Conservation (phyloP, 2,888 invertebrate species). For the Piscicola geometra region DNA sequence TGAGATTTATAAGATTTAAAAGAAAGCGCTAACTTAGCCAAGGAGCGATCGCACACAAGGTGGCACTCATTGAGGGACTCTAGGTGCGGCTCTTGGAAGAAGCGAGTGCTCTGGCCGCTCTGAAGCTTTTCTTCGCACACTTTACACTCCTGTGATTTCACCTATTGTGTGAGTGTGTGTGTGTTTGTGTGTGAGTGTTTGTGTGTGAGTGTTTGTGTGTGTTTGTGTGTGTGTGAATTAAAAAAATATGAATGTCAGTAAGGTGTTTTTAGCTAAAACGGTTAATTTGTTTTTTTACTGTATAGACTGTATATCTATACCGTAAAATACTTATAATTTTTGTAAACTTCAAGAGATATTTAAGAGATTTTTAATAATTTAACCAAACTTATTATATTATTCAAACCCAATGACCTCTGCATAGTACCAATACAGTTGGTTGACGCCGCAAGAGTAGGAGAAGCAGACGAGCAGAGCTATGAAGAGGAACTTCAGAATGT, state of each 20-base stretch:
- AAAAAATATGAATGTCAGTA: too few species aligned
- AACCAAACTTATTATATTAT: too few species aligned
- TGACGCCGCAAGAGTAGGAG: slow-evolving; percentile 82
- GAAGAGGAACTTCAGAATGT: slow-evolving; percentile 86
- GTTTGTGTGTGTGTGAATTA: too few species aligned
- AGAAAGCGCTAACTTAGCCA: slow-evolving; percentile 31
- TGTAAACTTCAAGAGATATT: too few species aligned
- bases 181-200: too few species aligned
- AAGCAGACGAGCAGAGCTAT: slow-evolving; percentile 74
- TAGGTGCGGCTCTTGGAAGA: background rate
- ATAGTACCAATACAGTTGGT: slow-evolving; percentile 84
- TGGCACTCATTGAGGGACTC: slow-evolving; percentile 27
- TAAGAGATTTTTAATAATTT: too few species aligned
- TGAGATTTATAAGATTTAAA: background rate
- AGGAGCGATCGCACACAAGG: slow-evolving; percentile 33
- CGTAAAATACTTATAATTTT: too few species aligned
- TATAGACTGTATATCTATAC: too few species aligned
- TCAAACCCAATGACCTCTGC: slow-evolving; percentile 46
- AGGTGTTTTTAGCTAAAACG: too few species aligned
- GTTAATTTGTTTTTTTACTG: too few species aligned
- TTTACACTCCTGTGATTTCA: background rate
- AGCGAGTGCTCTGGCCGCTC: background rate
- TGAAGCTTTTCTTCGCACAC: slow-evolving; percentile 18
- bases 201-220: too few species aligned
- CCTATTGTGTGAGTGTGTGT: too few species aligned